phyloP scores from a whole-genome alignment of 35 echinoderm and acorn worm genomes.

The Heliocidaris tuberculata region DNA sequence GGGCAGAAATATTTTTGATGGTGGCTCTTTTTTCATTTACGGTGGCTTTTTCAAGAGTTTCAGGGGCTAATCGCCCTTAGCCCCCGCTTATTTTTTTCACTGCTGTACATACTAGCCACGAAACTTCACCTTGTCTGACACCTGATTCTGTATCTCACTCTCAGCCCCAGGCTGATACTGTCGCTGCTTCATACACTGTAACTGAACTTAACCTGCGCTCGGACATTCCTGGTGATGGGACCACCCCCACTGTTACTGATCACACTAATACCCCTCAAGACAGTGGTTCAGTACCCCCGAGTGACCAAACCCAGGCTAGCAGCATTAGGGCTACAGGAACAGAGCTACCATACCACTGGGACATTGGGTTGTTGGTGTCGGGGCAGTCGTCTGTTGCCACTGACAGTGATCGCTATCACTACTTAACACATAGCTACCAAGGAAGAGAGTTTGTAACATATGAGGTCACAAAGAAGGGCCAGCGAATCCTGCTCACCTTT shows the following conservation, averaged over 20 bases:
- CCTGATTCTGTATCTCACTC: too few species aligned
- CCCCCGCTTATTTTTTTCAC: too few species aligned
- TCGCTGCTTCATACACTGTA: not conserved
- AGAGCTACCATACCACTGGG: slow-evolving; percentile 23
- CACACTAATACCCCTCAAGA: slow-evolving; percentile 22
- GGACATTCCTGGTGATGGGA: slow-evolving; percentile 31
- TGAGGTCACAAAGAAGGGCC: slow-evolving; percentile 35
- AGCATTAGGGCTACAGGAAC: not conserved
- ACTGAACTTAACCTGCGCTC: not conserved
- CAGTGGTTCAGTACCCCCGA: slow-evolving; percentile 18
- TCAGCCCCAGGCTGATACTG: too few species aligned
- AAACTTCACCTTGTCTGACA: too few species aligned
- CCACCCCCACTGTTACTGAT: slow-evolving; percentile 19
- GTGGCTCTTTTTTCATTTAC: too few species aligned
- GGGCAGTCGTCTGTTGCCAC: slow-evolving; percentile 18
- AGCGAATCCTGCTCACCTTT: slow-evolving; percentile 30
- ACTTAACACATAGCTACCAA: slow-evolving; percentile 26
- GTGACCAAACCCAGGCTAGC: slow-evolving; percentile 15
- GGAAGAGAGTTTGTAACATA: slow-evolving; percentile 48
- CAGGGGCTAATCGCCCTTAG: too few species aligned
- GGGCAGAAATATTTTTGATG: too few species aligned
- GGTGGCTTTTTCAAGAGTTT: too few species aligned
- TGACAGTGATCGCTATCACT: slow-evolving; percentile 27
- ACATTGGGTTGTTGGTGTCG: slow-evolving; percentile 22
- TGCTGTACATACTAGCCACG: too few species aligned